Evolutionary conservation across 2,113 vertebrate species (phyloP).

Genomic region (Forbesichthys agassizii): DNA sequence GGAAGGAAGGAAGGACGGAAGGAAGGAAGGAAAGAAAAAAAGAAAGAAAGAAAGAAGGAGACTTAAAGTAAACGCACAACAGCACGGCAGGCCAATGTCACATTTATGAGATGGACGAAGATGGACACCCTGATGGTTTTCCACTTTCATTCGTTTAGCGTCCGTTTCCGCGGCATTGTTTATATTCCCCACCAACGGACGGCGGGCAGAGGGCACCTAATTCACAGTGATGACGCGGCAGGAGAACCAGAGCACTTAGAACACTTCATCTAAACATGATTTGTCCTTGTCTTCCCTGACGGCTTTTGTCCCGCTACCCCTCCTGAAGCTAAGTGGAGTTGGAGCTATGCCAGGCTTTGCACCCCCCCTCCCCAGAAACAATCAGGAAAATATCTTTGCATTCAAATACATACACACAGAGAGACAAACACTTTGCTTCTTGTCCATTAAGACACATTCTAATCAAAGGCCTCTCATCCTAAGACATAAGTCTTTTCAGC

Average conservation of each 20-base stretch:
- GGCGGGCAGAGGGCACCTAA: constrained; percentile 67
- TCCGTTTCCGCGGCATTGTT: constrained; percentile 65
- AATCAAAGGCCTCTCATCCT: constrained; percentile 5
- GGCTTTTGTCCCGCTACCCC: constrained; percentile 67
- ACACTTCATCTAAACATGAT: constrained; percentile 79
- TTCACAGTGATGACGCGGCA: constrained; percentile 65
- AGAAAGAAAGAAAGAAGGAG: no score
- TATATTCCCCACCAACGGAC: constrained; percentile 56
- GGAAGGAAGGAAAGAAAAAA: no score
- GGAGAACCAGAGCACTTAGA: constrained; percentile 70
- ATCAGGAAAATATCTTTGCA: constrained; percentile 61
- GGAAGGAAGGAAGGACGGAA: no score
- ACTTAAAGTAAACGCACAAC: background rate
- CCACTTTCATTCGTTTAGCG: constrained; percentile 69
- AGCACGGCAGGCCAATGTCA: constrained; percentile 34
- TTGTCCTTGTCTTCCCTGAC: constrained; percentile 77
- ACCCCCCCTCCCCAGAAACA: constrained; percentile 66
- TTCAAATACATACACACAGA: constrained; percentile 39
- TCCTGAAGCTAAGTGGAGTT: constrained; percentile 71
- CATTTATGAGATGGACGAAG: constrained; percentile 66
- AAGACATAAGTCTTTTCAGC: background rate
- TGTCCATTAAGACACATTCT: constrained; percentile 6
- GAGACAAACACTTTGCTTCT: constrained; percentile 16
- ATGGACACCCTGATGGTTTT: constrained; percentile 72
- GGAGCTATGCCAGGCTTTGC: constrained; percentile 66